Percentiles rank a stretch among this genome's conserved stretches.
phyloP scores from a whole-genome alignment of 2,113 vertebrate species.

The Upupa epops region DNA sequence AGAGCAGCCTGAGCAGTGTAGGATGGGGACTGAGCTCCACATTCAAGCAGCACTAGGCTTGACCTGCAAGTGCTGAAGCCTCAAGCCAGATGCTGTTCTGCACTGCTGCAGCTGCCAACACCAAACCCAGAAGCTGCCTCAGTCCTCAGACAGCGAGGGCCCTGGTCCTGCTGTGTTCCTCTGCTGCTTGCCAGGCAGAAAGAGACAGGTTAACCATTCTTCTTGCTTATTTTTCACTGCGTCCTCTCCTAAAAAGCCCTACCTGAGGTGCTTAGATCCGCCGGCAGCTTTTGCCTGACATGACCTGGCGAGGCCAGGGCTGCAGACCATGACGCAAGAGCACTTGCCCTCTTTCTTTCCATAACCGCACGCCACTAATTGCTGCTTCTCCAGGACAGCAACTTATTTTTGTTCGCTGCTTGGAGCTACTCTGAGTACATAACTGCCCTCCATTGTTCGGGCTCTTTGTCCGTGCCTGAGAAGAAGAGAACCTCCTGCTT shows the following conservation, averaged over 20 bases:
- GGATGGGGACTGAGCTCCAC: accelerated
- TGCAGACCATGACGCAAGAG: background rate
- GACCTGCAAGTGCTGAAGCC: background rate
- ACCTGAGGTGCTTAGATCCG: background rate
- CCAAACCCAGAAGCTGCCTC: background rate
- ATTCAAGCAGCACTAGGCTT: accelerated
- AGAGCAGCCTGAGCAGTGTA: background rate
- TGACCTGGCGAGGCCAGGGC: background rate
- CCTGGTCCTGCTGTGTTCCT: background rate
- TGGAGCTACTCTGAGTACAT: background rate
- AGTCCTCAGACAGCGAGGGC: background rate
- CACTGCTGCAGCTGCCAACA: background rate
- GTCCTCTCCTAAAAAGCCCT: background rate
- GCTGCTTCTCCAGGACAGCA: background rate
- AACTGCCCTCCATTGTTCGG: background rate
- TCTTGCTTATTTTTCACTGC: background rate
- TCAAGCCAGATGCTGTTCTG: background rate
- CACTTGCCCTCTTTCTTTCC: background rate
- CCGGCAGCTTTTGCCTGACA: slow-evolving; percentile 3
- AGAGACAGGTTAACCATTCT: background rate
- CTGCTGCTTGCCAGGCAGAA: background rate
- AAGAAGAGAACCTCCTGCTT: background rate
- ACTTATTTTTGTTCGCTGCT: background rate
- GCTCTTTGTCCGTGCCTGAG: accelerated
- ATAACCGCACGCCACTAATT: background rate